These are phyloP conservation scores for Pandemis cinnamomeana DNA, from an alignment of 2,888 invertebrate genomes.

Conservation along the genomic window DNA sequence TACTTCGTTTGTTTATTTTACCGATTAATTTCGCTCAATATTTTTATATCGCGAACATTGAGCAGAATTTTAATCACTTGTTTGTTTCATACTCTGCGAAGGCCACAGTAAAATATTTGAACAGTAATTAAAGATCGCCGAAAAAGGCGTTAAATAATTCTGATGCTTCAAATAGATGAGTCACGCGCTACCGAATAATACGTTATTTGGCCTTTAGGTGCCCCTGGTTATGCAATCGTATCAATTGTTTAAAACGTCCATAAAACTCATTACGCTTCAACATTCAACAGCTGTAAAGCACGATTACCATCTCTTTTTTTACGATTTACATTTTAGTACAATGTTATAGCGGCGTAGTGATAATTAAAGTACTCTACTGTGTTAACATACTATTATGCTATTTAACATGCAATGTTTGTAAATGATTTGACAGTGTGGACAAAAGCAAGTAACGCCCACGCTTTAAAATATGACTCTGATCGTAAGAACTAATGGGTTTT, in stretches of 20 bases:
- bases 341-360: constrained; percentile 56
- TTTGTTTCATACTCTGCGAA: constrained; percentile 23
- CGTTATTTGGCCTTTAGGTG: constrained; percentile 41
- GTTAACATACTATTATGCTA: constrained; percentile 51
- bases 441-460: constrained; percentile 45
- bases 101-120: constrained; percentile 31
- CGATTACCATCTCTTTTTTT: constrained; percentile 63
- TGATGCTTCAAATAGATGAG: constrained; percentile 6
- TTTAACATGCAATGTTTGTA: constrained; percentile 46
- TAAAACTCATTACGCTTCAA: constrained; percentile 59
- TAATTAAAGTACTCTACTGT: constrained; percentile 45
- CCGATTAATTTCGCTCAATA: constrained; percentile 9
- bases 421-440: constrained; percentile 52
- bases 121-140: constrained; percentile 43
- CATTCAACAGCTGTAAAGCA: constrained; percentile 55
- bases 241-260: constrained; percentile 65
- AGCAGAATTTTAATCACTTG: constrained; percentile 30
- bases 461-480: constrained; percentile 39
- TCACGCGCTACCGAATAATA: constrained; percentile 20
- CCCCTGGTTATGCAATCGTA: constrained; percentile 56
- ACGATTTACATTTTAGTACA: constrained; percentile 61
- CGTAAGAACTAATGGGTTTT: constrained; percentile 37
- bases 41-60: constrained; percentile 12
- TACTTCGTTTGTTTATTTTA: constrained; percentile 44
- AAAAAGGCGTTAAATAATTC: constrained; percentile 1